Conservation (phyloP, 53 echinoderm and acorn worm species). For the Arbacia lixula region DNA sequence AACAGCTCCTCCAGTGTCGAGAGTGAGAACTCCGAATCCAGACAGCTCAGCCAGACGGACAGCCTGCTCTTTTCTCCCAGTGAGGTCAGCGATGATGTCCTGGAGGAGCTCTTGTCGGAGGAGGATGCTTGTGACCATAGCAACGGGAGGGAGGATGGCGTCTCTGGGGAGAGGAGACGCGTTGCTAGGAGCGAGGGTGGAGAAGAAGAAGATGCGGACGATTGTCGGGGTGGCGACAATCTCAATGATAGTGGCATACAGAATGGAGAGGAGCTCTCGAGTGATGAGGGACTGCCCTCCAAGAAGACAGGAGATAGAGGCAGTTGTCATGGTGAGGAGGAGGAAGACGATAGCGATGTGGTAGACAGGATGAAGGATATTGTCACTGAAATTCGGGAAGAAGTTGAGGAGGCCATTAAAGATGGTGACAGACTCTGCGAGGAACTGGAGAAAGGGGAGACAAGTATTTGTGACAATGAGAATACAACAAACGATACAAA, state of each 20-base stretch:
- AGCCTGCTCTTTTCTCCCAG: background rate
- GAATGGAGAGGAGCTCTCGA: conserved; percentile 27
- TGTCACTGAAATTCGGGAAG: conserved; percentile 41
- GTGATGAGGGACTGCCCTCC: background rate
- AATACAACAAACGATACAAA: background rate
- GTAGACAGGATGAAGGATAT: conserved; percentile 62
- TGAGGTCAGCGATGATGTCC: conserved; percentile 12
- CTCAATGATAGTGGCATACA: conserved; percentile 24
- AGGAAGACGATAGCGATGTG: conserved; percentile 32
- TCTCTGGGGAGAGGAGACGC: background rate
- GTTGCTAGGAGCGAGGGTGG: background rate
- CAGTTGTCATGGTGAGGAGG: conserved; percentile 8
- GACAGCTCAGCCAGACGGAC: background rate
- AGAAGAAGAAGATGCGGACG: background rate
- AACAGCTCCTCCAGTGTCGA: conserved; percentile 48
- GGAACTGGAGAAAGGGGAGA: background rate
- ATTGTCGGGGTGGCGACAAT: background rate
- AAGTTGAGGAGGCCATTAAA: conserved; percentile 62
- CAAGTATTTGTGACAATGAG: too few species aligned
- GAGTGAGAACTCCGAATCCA: conserved; percentile 22
- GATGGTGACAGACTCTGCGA: conserved; percentile 58
- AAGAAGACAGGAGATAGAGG: background rate
- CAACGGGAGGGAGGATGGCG: background rate
- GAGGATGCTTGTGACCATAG: conserved; percentile 4
- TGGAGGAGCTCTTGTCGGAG: conserved; percentile 31